Conservation (phyloP, 2,113 vertebrate species). For the Lucifuga dentata region DNA sequence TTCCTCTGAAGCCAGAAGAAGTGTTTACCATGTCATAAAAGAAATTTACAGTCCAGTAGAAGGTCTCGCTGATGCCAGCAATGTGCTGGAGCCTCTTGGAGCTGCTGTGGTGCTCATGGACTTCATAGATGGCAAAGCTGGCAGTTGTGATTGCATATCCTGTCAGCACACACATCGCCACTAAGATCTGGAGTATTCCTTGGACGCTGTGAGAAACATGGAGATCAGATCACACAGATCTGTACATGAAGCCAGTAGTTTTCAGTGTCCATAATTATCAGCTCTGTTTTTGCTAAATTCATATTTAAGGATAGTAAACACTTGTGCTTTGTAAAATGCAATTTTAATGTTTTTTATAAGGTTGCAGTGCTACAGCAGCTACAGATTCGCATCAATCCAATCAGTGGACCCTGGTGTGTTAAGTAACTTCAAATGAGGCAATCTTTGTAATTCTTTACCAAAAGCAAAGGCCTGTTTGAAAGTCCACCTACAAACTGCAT, state of each 20-base stretch:
- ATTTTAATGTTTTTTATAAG: background rate
- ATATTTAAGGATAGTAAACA: background rate
- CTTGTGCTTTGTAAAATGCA: too few relatives aligned
- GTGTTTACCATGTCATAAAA: constrained; percentile 92
- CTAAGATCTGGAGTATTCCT: constrained; percentile 89
- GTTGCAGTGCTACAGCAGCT: background rate
- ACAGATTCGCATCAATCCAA: constrained; percentile 18
- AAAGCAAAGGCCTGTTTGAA: constrained; percentile 44
- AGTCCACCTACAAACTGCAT: constrained; percentile 29
- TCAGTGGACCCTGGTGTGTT: constrained; percentile 14
- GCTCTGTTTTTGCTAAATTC: background rate
- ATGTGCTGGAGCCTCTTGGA: constrained; percentile 95
- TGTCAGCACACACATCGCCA: constrained; percentile 90
- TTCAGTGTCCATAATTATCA: background rate
- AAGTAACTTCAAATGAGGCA: constrained; percentile 34
- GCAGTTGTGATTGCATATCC: constrained; percentile 94
- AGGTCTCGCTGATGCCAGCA: constrained; percentile 89
- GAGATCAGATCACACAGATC: constrained; percentile 4
- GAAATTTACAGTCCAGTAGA: constrained; percentile 95
- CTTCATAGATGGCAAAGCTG: constrained; percentile 93
- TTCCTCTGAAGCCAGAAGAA: background rate
- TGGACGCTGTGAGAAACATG: constrained; percentile 80
- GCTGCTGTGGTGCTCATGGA: constrained; percentile 91
- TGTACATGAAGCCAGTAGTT: background rate
- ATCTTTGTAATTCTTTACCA: constrained; percentile 22